Evolutionary conservation across 2,797 vertebrate species (phyloP).

Genomic region (Galagoides demidoff): DNA sequence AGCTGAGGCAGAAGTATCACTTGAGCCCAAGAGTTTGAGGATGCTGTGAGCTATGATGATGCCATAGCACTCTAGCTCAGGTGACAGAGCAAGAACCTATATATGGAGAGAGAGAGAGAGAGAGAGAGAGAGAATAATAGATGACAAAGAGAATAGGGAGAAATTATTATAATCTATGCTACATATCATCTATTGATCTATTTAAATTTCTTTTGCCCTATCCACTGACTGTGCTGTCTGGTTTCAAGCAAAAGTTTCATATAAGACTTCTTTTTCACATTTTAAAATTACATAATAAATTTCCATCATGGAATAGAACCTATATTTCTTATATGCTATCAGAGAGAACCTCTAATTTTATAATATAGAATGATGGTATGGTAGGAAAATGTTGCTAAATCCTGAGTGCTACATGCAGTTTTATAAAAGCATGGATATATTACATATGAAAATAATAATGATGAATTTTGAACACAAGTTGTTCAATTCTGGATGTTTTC

Average conservation of each 20-base stretch:
- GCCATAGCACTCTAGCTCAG: not conserved
- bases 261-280: not conserved
- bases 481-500: conserved; percentile 51
- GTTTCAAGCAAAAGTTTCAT: conserved; percentile 1
- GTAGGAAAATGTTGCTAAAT: conserved; percentile 36
- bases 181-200: not conserved
- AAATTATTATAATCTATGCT: conserved; percentile 9
- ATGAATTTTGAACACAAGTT: conserved; percentile 39
- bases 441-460: not conserved
- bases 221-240: not conserved
- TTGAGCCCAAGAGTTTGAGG: not conserved
- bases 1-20: not conserved
- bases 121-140: not conserved
- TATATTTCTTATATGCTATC: not conserved
- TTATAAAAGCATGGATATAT: not conserved
- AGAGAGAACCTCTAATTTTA: not conserved
- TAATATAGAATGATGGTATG: not conserved
- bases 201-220: not conserved
- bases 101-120: too few species aligned
- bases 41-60: not conserved
- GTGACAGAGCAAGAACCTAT: not conserved
- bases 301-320: not conserved
- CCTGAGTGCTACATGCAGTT: not conserved
- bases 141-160: not conserved
- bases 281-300: conserved; percentile 29